A percentile compares a stretch with the other conserved stretches of the same genome.
Conservation (phyloP, 2,113 vertebrate genomes). For the Charina bottae region DNA sequence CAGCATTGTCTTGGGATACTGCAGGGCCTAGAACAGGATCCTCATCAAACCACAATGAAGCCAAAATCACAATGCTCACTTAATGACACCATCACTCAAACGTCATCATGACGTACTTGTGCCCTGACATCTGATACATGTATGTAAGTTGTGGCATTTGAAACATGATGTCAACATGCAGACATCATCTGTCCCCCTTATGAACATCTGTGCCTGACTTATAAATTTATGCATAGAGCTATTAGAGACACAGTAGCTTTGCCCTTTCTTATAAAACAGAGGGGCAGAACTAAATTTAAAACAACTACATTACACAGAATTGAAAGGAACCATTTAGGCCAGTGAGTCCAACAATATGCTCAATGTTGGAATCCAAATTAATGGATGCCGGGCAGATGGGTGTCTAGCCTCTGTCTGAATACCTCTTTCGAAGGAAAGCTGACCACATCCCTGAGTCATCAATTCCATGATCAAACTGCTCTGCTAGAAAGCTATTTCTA, state of each 20-base stretch:
- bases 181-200: background rate
- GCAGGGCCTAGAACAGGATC: background rate
- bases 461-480: background rate
- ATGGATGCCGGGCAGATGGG: background rate
- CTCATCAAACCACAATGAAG: background rate
- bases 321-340: background rate
- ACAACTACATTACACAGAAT: background rate
- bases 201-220: background rate
- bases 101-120: no score
- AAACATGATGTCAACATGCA: background rate
- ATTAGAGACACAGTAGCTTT: background rate
- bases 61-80: background rate
- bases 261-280: background rate
- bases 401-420: background rate
- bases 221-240: background rate
- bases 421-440: background rate
- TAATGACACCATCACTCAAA: no score
- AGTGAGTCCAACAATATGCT: background rate
- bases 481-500: background rate
- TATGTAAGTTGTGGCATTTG: background rate
- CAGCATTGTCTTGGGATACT: background rate
- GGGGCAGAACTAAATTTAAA: background rate
- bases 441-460: background rate
- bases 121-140: background rate
- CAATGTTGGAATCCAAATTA: background rate